These are phyloP conservation scores for Macrosteles quadrilineatus DNA, from an alignment of 1,140 invertebrate genomes.

Conservation along the genomic window DNA sequence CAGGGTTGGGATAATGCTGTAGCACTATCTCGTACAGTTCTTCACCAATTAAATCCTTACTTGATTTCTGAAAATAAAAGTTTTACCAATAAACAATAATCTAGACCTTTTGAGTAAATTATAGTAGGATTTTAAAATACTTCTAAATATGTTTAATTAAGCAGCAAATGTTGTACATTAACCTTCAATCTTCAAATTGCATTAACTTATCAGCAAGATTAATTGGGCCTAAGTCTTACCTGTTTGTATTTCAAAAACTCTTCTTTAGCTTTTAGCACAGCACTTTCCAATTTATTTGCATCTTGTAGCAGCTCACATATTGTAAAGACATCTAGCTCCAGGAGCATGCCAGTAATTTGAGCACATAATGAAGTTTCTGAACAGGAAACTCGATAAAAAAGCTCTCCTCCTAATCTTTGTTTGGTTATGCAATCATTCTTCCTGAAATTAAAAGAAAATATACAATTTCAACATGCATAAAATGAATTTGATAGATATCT, in stretches of 20 bases:
- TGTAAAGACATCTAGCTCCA: conserved; percentile 36
- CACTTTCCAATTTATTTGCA: conserved; percentile 29
- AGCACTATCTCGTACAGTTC: conserved; percentile 33
- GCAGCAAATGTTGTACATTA: too few relatives aligned
- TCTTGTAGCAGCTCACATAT: conserved; percentile 34
- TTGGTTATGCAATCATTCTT: conserved; percentile 30
- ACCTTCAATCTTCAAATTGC: too few relatives aligned
- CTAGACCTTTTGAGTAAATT: too few relatives aligned
- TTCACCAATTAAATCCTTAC: conserved; percentile 34
- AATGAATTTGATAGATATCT: too few relatives aligned
- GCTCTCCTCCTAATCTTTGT: conserved; percentile 35
- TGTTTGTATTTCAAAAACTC: conserved; percentile 35
- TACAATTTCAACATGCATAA: too few relatives aligned
- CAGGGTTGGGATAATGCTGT: conserved; percentile 27
- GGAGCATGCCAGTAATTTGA: conserved; percentile 41
- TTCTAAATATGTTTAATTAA: too few relatives aligned
- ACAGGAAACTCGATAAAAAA: conserved; percentile 33
- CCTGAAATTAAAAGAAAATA: conserved; percentile 30
- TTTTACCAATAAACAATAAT: too few relatives aligned
- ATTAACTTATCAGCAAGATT: too few relatives aligned
- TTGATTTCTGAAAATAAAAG: neutral
- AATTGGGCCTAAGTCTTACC: too few relatives aligned
- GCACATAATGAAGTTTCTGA: conserved; percentile 38
- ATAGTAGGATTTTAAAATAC: too few relatives aligned
- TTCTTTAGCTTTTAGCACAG: conserved; percentile 37